Evolutionary conservation across 2,888 invertebrate species (phyloP).

Genomic region (Volucella inanis): DNA sequence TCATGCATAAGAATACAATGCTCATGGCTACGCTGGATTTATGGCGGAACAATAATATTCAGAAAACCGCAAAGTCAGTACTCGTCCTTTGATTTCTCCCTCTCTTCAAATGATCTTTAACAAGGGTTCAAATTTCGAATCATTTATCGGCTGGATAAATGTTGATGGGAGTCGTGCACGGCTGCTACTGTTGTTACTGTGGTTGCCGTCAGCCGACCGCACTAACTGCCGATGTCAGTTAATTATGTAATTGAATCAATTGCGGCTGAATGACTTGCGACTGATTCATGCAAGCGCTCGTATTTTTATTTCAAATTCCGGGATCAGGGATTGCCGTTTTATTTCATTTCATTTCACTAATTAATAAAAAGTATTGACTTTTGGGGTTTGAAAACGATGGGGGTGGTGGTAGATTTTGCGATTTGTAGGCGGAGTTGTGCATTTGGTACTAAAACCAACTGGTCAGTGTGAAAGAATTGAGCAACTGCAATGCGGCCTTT

Average conservation of each 20-base stretch:
- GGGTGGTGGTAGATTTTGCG: background rate
- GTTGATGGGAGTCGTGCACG: constrained; percentile 40
- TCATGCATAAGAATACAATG: constrained; percentile 60
- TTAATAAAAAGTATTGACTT: constrained; percentile 52
- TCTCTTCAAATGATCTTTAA: constrained; percentile 58
- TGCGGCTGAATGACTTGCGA: constrained; percentile 70
- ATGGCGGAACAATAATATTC: constrained; percentile 71
- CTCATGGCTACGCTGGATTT: constrained; percentile 50
- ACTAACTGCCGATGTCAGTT: constrained; percentile 72
- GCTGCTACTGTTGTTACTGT: constrained; percentile 20
- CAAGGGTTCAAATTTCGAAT: constrained; percentile 67
- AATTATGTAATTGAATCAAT: constrained; percentile 75
- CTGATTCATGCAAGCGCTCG: constrained; percentile 49
- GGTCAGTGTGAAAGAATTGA: too few species aligned
- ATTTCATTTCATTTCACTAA: constrained; percentile 67
- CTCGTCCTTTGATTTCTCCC: constrained; percentile 30
- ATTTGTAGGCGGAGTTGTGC: background rate
- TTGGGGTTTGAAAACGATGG: background rate
- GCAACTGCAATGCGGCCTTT: too few species aligned
- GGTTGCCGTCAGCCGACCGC: constrained; percentile 36
- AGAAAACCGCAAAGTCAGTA: constrained; percentile 70
- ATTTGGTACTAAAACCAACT: too few species aligned
- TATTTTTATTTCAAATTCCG: constrained; percentile 60
- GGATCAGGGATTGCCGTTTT: constrained; percentile 32
- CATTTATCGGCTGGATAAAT: constrained; percentile 66